These are phyloP conservation scores for Pollenia amentaria DNA, from an alignment of 2,888 invertebrate species.

Conservation along the genomic window DNA sequence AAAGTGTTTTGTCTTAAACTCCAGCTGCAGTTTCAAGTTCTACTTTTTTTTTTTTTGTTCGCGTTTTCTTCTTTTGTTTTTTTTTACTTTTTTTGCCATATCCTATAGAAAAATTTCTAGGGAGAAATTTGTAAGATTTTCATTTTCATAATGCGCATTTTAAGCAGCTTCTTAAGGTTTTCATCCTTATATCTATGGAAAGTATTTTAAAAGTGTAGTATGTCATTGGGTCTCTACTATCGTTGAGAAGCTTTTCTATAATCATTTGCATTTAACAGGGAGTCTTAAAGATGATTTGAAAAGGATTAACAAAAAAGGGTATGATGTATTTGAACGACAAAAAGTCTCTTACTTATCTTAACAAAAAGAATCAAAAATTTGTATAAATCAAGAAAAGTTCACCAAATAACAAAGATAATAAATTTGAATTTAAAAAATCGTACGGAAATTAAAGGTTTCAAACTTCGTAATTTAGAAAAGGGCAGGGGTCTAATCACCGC, in stretches of 20 bases:
- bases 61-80: constrained; percentile 10
- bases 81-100: constrained; percentile 8
- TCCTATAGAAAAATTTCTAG: constrained; percentile 52
- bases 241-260: not conserved
- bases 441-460: too few species aligned
- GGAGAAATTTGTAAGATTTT: constrained; percentile 65
- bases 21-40: constrained; percentile 45
- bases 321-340: too few species aligned
- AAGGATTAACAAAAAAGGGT: not conserved
- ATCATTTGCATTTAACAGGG: not conserved
- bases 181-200: constrained; percentile 25
- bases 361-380: too few species aligned
- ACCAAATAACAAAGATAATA: too few species aligned
- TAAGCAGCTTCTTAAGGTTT: constrained; percentile 53
- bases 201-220: constrained; percentile 18
- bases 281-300: constrained; percentile 14
- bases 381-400: too few species aligned
- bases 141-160: constrained; percentile 68
- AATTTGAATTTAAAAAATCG: too few species aligned
- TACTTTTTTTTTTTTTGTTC: constrained; percentile 26
- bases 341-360: too few species aligned
- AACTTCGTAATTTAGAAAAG: too few species aligned
- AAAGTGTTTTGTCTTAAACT: constrained; percentile 51
- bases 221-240: constrained; percentile 43
- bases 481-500: too few species aligned